These are phyloP conservation scores for Agrotis ipsilon DNA, from an alignment of 2,888 invertebrate genomes.

Conservation along the genomic window DNA sequence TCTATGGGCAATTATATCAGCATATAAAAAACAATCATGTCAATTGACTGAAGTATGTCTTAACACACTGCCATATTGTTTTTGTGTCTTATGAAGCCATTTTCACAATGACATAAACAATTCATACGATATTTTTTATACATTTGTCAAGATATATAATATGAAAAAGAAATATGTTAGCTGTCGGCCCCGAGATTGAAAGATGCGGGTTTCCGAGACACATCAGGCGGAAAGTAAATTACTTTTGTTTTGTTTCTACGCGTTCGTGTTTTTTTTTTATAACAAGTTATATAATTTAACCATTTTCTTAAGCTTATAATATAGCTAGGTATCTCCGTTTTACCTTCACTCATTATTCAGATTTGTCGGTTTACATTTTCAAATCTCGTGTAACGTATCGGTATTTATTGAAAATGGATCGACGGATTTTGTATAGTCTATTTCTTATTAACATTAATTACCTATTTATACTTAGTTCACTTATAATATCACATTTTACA, in stretches of 20 bases:
- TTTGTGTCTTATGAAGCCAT: not conserved
- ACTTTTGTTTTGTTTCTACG: conserved; percentile 44
- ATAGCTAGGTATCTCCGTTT: not conserved
- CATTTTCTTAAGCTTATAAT: not conserved
- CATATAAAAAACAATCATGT: too few species aligned
- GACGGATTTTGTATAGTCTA: too few species aligned
- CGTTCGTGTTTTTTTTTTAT: not conserved
- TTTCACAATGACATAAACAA: conserved; percentile 27
- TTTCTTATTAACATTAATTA: too few species aligned
- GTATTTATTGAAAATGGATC: too few species aligned
- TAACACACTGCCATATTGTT: not conserved
- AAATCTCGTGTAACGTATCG: too few species aligned
- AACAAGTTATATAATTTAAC: not conserved
- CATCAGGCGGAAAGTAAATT: conserved; percentile 47
- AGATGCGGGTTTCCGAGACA: conserved; percentile 34
- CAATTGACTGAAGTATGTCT: too few species aligned
- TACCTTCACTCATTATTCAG: too few species aligned
- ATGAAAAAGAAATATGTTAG: conserved; percentile 52
- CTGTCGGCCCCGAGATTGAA: conserved; percentile 50
- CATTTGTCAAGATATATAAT: conserved; percentile 45
- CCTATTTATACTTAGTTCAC: too few species aligned
- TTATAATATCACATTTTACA: too few species aligned
- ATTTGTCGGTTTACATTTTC: too few species aligned
- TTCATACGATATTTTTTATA: conserved; percentile 25
- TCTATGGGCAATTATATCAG: too few species aligned